Evolutionary conservation across 1,140 invertebrate species (phyloP).

Genomic region (Bombus huntii): DNA sequence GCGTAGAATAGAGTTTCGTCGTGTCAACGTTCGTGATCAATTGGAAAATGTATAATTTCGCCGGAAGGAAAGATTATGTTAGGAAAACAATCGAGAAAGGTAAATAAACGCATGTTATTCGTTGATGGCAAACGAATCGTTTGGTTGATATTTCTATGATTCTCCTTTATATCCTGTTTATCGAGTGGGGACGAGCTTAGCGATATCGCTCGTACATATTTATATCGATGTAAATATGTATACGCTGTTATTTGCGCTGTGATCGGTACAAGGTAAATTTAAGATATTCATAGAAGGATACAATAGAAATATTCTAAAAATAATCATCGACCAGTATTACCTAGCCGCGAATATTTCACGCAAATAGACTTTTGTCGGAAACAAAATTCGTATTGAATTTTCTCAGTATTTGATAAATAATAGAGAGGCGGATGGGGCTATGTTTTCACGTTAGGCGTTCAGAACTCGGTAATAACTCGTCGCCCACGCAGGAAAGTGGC

Average conservation of each 20-base stretch:
- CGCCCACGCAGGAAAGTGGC: slow-evolving; percentile 54
- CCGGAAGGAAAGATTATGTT: not conserved
- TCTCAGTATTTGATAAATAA: not conserved
- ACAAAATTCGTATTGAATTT: not conserved
- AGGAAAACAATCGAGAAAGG: not conserved
- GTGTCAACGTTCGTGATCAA: not conserved
- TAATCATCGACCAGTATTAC: not conserved
- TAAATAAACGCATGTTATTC: no score
- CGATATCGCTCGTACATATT: no score
- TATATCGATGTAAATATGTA: no score
- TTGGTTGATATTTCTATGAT: not conserved
- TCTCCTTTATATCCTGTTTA: not conserved
- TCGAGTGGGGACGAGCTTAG: no score
- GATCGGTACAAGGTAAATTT: not conserved
- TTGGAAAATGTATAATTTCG: not conserved
- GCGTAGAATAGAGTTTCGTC: not conserved
- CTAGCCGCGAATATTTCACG: not conserved
- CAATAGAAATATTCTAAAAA: not conserved
- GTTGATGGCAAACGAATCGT: no score
- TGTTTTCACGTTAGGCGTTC: slow-evolving; percentile 50
- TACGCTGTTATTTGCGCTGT: not conserved
- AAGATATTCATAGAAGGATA: not conserved
- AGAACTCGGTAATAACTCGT: slow-evolving; percentile 60
- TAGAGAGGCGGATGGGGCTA: not conserved
- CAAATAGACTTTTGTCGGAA: not conserved